Base-by-base conservation (phyloP, 1,140 invertebrate genomes). In the Aphaenogaster ashmeadi region DNA sequence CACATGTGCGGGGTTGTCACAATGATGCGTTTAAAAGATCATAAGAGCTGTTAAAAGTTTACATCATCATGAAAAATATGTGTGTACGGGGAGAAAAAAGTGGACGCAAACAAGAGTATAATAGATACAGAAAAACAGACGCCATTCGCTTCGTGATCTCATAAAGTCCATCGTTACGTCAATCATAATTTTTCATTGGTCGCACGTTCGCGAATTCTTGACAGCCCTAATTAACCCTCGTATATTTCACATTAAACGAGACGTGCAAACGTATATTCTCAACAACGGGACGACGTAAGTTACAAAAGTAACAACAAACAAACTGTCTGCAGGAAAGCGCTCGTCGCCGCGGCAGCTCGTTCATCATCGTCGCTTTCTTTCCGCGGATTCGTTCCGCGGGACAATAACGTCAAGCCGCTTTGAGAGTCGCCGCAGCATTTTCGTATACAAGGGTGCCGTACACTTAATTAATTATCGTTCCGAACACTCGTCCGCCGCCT, bases 401-500 rank as follows among this genome's bases (percentile, higher is more conserved):
- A 87, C 92, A 93, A 93, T 94, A 91, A 92, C 89, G 92, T 86
- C 86, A 79, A 80, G 89, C 50, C 36, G 75, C 91, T 90, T 90
- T 71, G 44, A 83, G 71, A 52, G 27, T 78, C 67, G 77, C 83
- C 88, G 84, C 87, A 89, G 92, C 91, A 89, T 93, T 94, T 93
- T 90, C 92, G 91, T 91, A 85, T 87, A 91, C 91, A 87, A 88
- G 88, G 79, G 75, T 91, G 80, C 87, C 88, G 91, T 91, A 74
- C 91, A 92, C 90, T 93, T 93, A 93, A 93, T 94, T 94, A 93
- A 93, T 94, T 94, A 93, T 86, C 44, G 33, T 18, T 67, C 44
- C 56, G 36, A 18, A 47, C 27, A 27, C 41, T 36, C n/a, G 36
- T 64, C 56, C 50, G 13, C 56, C 60, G 33, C 81, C 15, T 83